These are phyloP conservation scores for Drosophila arawakana DNA, from an alignment of 1,140 invertebrate genomes.

Conservation along the genomic window DNA sequence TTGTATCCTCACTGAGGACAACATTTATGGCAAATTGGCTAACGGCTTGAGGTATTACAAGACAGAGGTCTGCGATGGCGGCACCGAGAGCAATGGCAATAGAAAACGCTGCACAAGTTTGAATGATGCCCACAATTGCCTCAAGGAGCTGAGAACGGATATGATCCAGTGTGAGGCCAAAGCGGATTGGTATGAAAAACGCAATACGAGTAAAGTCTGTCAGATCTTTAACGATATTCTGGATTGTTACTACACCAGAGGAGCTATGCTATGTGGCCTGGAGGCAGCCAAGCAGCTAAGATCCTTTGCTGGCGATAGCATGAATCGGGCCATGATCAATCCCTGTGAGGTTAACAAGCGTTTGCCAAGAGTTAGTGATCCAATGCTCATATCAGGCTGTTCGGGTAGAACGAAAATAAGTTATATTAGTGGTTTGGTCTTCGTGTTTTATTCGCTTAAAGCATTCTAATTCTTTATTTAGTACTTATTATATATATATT, in stretches of 20 bases:
- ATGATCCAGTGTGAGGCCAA: slow-evolving; percentile 79
- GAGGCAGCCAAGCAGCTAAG: slow-evolving; percentile 62
- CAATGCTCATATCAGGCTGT: slow-evolving; percentile 50
- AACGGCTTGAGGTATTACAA: slow-evolving; percentile 61
- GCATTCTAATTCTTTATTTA: slow-evolving; percentile 10
- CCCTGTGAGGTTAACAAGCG: slow-evolving; percentile 44
- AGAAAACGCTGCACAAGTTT: slow-evolving; percentile 59
- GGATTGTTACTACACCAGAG: slow-evolving; percentile 71
- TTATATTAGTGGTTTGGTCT: neutral
- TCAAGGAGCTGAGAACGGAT: slow-evolving; percentile 72
- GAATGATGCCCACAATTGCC: slow-evolving; percentile 56
- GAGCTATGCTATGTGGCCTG: slow-evolving; percentile 72
- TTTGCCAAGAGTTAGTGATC: slow-evolving; percentile 54
- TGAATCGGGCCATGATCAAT: slow-evolving; percentile 55
- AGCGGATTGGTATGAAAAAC: slow-evolving; percentile 78
- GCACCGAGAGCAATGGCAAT: slow-evolving; percentile 30
- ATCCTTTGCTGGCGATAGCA: slow-evolving; percentile 68
- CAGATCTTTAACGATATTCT: slow-evolving; percentile 70
- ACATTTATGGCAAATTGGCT: slow-evolving; percentile 66
- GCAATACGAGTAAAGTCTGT: slow-evolving; percentile 56
- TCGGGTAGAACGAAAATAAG: neutral
- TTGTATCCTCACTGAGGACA: slow-evolving; percentile 57
- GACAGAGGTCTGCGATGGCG: slow-evolving; percentile 55
- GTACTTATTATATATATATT: neutral
- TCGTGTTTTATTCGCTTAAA: neutral